These are phyloP conservation scores for Euthynnus affinis DNA, from an alignment of 2,797 vertebrate genomes.

Conservation along the genomic window DNA sequence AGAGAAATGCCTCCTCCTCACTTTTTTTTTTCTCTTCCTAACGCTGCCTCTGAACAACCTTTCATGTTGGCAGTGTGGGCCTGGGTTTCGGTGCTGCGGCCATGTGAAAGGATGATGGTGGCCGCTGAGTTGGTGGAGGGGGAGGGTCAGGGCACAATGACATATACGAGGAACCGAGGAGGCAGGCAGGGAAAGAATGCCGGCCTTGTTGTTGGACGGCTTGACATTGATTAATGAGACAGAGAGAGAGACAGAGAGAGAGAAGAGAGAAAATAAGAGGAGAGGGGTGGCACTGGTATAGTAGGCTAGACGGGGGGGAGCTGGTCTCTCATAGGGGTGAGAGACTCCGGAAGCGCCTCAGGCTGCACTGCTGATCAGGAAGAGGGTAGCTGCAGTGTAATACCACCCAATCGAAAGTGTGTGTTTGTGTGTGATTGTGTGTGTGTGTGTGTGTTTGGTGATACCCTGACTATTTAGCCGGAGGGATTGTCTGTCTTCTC, in stretches of 20 bases:
- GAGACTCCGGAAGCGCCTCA: constrained; percentile 78
- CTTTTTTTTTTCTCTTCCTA: constrained; percentile 84
- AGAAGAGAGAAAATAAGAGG: constrained; percentile 79
- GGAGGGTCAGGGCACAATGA: constrained; percentile 90
- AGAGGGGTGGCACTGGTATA: constrained; percentile 77
- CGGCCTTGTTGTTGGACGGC: constrained; percentile 94
- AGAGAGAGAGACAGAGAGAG: constrained; percentile 80
- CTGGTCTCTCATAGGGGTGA: constrained; percentile 56
- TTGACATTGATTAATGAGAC: constrained; percentile 99
- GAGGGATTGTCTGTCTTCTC: constrained; percentile 73
- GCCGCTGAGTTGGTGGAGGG: constrained; percentile 69
- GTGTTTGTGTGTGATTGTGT: constrained; percentile 25
- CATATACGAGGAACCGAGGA: constrained; percentile 91
- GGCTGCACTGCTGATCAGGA: constrained; percentile 73
- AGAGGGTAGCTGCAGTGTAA: constrained; percentile 60
- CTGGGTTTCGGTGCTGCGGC: constrained; percentile 84
- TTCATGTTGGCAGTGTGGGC: constrained; percentile 90
- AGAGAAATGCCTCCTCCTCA: constrained; percentile 89
- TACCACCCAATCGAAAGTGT: constrained; percentile 53
- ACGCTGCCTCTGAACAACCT: constrained; percentile 87
- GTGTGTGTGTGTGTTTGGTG: constrained; percentile 35
- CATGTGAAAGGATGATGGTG: constrained; percentile 91
- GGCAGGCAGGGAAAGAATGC: constrained; percentile 92
- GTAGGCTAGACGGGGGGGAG: constrained; percentile 63
- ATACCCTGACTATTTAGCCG: constrained; percentile 56